Conservation (phyloP, 2,113 vertebrate species). For the Plecturocebus donacophilus region DNA sequence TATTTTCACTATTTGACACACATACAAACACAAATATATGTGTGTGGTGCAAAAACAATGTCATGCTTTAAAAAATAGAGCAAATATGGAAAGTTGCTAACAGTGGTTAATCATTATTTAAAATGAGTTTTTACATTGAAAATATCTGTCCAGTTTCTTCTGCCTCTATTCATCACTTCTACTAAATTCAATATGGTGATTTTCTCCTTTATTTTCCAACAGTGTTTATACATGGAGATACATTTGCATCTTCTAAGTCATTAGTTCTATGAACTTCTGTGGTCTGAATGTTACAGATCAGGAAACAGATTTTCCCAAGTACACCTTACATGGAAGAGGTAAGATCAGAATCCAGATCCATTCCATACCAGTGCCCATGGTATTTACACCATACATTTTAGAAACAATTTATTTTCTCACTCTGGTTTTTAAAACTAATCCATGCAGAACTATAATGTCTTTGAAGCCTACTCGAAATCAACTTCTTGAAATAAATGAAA, state of each 20-base stretch:
- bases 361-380: not conserved
- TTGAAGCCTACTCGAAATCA: not conserved
- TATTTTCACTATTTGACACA: not conserved
- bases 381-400: not conserved
- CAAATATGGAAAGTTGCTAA: not conserved
- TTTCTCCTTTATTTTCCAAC: not conserved
- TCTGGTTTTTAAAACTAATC: not conserved
- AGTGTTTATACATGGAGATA: not conserved
- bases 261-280: not conserved
- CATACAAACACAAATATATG: not conserved
- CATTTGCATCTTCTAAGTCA: not conserved
- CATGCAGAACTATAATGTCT: not conserved
- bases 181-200: not conserved
- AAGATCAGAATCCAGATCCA: not conserved
- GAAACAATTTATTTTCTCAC: conserved; percentile 14
- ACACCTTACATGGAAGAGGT: not conserved
- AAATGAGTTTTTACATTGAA: not conserved
- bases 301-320: not conserved
- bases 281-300: not conserved
- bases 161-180: not conserved
- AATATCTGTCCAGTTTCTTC: not conserved
- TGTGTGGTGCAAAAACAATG: not conserved
- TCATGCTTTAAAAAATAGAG: not conserved
- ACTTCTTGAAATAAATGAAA: conserved; percentile 48
- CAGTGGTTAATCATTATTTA: not conserved